These are phyloP conservation scores for Sitodiplosis mosellana DNA, from an alignment of 1,140 invertebrate genomes.

Conservation along the genomic window DNA sequence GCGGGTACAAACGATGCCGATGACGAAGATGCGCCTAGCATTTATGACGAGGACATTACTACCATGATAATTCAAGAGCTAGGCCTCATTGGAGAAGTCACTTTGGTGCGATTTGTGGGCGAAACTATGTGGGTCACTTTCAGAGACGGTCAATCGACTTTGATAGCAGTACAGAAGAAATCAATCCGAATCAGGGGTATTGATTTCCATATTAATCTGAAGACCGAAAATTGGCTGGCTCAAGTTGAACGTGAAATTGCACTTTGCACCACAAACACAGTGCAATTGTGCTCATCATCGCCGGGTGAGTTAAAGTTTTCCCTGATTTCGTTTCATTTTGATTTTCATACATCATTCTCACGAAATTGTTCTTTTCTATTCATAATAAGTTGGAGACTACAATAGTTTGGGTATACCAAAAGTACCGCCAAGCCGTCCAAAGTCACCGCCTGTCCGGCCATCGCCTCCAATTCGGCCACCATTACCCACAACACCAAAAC, in stretches of 20 bases:
- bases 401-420: slow-evolving; percentile 27
- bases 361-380: neutral
- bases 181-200: slow-evolving; percentile 44
- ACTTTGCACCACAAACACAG: slow-evolving; percentile 64
- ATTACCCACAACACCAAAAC: slow-evolving; percentile 30
- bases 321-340: slow-evolving; percentile 7
- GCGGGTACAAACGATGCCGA: slow-evolving; percentile 10
- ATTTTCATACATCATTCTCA: too few species aligned
- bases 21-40: slow-evolving; percentile 27
- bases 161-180: slow-evolving; percentile 42
- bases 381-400: slow-evolving; percentile 14
- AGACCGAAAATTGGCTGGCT: slow-evolving; percentile 67
- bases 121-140: slow-evolving; percentile 79
- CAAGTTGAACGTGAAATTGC: slow-evolving; percentile 64
- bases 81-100: slow-evolving; percentile 42
- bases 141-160: slow-evolving; percentile 61
- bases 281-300: slow-evolving; percentile 41
- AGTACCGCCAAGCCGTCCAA: slow-evolving; percentile 29
- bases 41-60: slow-evolving; percentile 28
- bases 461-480: slow-evolving; percentile 34
- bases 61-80: slow-evolving; percentile 19
- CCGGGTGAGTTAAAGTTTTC: slow-evolving; percentile 18
- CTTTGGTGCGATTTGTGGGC: slow-evolving; percentile 75
- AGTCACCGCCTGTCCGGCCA: slow-evolving; percentile 31
- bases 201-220: slow-evolving; percentile 51